Conservation (phyloP, 2,113 vertebrate species). For the Speoplatyrhinus poulsoni region DNA sequence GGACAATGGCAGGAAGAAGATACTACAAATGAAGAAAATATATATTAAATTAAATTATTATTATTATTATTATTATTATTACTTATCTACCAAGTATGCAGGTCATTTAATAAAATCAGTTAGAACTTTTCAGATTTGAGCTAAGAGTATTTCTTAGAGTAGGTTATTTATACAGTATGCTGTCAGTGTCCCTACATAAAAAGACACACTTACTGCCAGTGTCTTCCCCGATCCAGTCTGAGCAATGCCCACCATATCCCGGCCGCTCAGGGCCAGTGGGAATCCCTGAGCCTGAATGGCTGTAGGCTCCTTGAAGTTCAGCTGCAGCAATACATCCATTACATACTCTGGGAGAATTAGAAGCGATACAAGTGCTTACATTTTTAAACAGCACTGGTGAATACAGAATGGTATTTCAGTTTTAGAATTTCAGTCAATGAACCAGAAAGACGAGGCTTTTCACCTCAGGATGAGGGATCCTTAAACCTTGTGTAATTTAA, state of each 20-base stretch:
- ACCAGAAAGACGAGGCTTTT: too few species aligned
- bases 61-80: too few species aligned
- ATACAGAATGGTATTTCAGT: too few species aligned
- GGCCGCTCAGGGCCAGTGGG: conserved; percentile 90
- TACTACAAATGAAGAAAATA: conserved; percentile 78
- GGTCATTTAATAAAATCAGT: too few species aligned
- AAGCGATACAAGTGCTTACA: neutral
- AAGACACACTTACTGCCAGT: conserved; percentile 80
- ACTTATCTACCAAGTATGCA: too few species aligned
- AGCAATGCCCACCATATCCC: conserved; percentile 98
- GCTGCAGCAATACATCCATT: conserved; percentile 91
- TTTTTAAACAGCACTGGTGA: too few species aligned
- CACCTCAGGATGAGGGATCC: too few species aligned
- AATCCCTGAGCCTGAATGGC: conserved; percentile 97
- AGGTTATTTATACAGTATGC: neutral
- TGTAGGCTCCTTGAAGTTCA: conserved; percentile 96
- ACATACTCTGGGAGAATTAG: conserved; percentile 84
- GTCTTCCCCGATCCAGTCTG: conserved; percentile 98
- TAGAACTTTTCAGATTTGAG: neutral
- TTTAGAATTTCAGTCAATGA: too few species aligned
- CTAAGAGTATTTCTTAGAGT: neutral
- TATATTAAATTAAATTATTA: neutral
- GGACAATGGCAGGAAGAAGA: conserved; percentile 94
- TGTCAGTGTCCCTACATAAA: neutral
- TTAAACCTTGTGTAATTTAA: too few species aligned